Conservation (phyloP, 2,113 vertebrate species). For the Edolisoma coerulescens region DNA sequence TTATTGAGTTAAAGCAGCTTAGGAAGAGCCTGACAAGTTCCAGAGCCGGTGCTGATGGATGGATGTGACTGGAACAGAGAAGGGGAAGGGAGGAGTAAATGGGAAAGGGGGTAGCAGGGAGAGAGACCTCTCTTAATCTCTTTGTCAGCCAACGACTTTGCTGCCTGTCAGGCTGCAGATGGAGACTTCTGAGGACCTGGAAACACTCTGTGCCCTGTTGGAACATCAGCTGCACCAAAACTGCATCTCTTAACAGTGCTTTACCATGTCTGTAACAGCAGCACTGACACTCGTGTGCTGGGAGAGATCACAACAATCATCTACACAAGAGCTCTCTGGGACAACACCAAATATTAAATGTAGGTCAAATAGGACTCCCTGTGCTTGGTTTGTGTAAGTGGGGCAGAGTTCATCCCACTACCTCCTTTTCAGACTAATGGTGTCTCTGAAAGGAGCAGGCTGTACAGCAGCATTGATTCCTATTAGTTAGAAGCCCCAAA, state of each 20-base stretch:
- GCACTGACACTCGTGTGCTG: not conserved
- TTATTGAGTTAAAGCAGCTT: constrained; percentile 46
- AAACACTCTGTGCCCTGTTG: not conserved
- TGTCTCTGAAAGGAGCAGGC: not conserved
- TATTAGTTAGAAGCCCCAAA: not conserved
- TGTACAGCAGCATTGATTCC: not conserved
- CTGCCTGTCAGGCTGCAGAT: not conserved
- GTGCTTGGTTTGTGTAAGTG: not conserved
- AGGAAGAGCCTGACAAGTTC: constrained; percentile 13
- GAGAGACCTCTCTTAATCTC: not conserved
- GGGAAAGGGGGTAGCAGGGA: not conserved
- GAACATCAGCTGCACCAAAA: not conserved
- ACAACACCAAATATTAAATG: not conserved
- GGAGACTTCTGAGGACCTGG: not conserved
- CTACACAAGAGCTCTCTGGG: not conserved
- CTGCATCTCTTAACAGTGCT: not conserved
- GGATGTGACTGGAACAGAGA: not conserved
- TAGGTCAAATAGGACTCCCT: not conserved
- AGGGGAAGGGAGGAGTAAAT: not conserved
- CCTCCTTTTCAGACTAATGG: not conserved
- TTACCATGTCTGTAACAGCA: not conserved
- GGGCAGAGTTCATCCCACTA: not conserved
- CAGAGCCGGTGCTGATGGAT: constrained; percentile 16
- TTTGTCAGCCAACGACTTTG: not conserved
- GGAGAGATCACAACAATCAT: not conserved